Evolutionary conservation across 2,888 invertebrate species (phyloP).

Genomic region (Pimpla rufipes): DNA sequence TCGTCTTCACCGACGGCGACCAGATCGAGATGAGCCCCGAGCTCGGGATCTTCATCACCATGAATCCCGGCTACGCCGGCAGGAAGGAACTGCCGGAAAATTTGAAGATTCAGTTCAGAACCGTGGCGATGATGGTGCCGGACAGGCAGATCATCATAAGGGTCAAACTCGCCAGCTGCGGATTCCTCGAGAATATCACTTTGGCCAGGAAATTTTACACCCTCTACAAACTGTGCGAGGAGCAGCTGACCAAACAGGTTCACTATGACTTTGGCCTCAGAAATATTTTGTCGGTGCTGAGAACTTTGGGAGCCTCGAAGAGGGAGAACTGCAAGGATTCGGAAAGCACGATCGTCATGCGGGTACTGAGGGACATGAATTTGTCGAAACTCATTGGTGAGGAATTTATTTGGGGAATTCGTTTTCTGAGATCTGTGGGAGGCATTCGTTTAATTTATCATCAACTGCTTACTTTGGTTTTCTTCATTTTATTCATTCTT

Average conservation of each 20-base stretch:
- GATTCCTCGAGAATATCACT: conserved; percentile 97
- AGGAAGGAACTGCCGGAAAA: conserved; percentile 98
- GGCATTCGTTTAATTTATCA: too few species aligned
- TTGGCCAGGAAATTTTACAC: conserved; percentile 98
- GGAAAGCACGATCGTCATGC: conserved; percentile 98
- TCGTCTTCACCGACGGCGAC: conserved; percentile 98
- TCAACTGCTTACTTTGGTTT: too few species aligned
- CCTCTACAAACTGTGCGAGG: conserved; percentile 98
- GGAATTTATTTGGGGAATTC: too few species aligned
- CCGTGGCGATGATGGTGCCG: conserved; percentile 99
- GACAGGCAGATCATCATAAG: conserved; percentile 98
- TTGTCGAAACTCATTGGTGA: conserved; percentile 94
- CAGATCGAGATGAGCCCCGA: conserved; percentile 96
- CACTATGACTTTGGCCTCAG: conserved; percentile 98
- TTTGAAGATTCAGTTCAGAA: conserved; percentile 98
- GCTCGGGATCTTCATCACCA: conserved; percentile 98
- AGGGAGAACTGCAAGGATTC: conserved; percentile 96
- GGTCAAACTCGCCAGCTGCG: conserved; percentile 98
- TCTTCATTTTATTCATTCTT: neutral
- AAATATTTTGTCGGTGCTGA: conserved; percentile 97
- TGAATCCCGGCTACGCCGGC: conserved; percentile 99
- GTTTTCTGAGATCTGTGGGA: too few species aligned
- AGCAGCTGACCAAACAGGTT: conserved; percentile 97
- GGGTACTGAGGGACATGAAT: conserved; percentile 99
- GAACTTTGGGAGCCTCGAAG: conserved; percentile 97